Evolutionary conservation across 2,113 vertebrate genomes (phyloP).

Genomic region (Scytalopus superciliaris): DNA sequence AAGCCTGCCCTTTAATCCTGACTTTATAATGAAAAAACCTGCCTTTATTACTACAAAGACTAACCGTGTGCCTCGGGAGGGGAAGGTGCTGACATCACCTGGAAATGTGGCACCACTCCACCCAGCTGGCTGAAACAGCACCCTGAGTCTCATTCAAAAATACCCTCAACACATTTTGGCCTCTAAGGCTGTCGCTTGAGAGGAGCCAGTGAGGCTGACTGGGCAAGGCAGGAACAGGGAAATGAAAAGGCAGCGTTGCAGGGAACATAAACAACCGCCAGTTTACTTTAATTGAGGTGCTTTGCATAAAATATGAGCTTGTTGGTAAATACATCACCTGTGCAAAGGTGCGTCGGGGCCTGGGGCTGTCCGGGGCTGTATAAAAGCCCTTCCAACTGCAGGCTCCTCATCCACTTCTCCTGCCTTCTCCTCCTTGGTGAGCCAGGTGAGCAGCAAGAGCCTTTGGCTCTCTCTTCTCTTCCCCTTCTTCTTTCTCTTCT

Average conservation of each 20-base stretch:
- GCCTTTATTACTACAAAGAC: neutral
- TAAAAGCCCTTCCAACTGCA: neutral
- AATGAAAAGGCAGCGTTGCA: neutral
- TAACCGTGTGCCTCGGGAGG: neutral
- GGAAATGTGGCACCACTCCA: neutral
- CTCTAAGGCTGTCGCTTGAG: neutral
- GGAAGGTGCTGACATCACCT: neutral
- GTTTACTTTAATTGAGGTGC: neutral
- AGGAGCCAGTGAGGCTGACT: neutral
- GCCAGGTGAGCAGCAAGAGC: neutral
- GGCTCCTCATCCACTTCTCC: neutral
- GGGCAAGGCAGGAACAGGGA: neutral
- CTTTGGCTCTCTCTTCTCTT: fast-evolving
- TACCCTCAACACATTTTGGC: neutral
- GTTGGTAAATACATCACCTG: neutral
- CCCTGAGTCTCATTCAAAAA: neutral
- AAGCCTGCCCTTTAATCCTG: neutral
- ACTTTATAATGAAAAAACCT: neutral
- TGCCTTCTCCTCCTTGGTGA: neutral
- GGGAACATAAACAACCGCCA: neutral
- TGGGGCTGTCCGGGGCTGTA: fast-evolving
- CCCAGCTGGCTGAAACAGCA: neutral
- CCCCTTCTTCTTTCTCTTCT: fast-evolving
- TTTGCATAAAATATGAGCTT: neutral
- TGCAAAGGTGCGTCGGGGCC: neutral